phyloP scores from a whole-genome alignment of 2,113 vertebrate genomes.

The Xiphorhynchus elegans region DNA sequence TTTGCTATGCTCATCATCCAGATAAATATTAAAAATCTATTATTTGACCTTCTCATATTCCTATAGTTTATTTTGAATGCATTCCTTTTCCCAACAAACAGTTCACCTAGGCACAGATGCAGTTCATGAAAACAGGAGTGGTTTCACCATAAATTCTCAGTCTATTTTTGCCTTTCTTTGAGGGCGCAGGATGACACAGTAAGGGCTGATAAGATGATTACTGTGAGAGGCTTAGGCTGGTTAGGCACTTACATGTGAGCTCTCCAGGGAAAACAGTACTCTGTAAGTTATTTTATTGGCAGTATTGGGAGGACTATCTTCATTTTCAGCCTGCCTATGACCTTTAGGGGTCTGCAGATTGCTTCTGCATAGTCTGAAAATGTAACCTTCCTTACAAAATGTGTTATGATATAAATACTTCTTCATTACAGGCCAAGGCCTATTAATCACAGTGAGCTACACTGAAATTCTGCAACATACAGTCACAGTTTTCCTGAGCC shows the following conservation, averaged over 20 bases:
- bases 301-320: background rate
- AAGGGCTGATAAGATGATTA: slow-evolving; percentile 8
- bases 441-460: background rate
- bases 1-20: background rate
- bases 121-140: background rate
- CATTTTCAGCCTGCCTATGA: background rate
- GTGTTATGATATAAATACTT: too few species aligned
- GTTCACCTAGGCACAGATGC: background rate
- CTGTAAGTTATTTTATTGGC: background rate
- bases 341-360: background rate
- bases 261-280: background rate
- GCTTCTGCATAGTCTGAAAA: background rate
- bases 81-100: background rate
- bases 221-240: background rate
- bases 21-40: background rate
- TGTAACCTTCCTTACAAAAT: background rate
- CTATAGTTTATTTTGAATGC: background rate
- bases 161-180: slow-evolving; percentile 10
- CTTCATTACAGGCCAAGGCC: background rate
- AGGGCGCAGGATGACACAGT: background rate
- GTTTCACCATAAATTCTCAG: background rate
- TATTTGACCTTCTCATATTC: background rate
- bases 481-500: background rate
- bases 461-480: background rate
- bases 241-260: background rate